A percentile compares a stretch with the other conserved stretches of the same genome.
Evolutionary conservation across 2,797 vertebrate genomes (phyloP).

Genomic region (Denticeps clupeoides): DNA sequence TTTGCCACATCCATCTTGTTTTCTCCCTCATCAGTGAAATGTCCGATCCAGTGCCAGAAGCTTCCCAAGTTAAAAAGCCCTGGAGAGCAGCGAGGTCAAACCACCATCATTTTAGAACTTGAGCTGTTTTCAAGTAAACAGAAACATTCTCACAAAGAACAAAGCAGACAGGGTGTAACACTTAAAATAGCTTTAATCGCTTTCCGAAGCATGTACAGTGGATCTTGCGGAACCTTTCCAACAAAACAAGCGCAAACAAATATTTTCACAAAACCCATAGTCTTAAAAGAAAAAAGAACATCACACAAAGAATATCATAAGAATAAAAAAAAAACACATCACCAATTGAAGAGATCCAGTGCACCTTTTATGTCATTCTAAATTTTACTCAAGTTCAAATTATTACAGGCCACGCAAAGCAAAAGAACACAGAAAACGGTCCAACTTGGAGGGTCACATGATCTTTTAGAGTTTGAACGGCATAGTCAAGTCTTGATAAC

Average conservation of each 20-base stretch:
- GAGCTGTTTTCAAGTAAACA: constrained; percentile 1
- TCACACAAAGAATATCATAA: neutral
- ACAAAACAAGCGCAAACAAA: constrained; percentile 9
- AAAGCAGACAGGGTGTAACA: constrained; percentile 25
- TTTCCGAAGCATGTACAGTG: constrained; percentile 39
- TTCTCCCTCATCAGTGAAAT: constrained; percentile 14
- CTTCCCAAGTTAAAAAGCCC: constrained; percentile 8
- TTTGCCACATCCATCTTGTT: no score
- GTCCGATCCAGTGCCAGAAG: constrained; percentile 12
- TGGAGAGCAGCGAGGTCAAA: constrained; percentile 10
- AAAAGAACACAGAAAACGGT: no score
- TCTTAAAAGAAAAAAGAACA: neutral
- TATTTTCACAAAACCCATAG: constrained; percentile 6
- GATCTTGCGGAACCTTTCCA: constrained; percentile 36
- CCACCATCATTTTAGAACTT: neutral
- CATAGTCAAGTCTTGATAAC: no score
- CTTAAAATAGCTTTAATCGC: constrained; percentile 53
- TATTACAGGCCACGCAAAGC: neutral
- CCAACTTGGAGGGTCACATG: no score
- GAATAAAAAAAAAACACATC: neutral
- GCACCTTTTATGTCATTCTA: neutral
- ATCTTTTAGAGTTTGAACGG: no score
- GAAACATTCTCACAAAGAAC: neutral
- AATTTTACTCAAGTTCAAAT: neutral
- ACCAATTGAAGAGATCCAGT: no score